Percentiles rank a stretch among this genome's conserved stretches.
These are phyloP conservation scores for Lampris megalopsis DNA, from an alignment of 2,113 vertebrate species.

Conservation along the genomic window DNA sequence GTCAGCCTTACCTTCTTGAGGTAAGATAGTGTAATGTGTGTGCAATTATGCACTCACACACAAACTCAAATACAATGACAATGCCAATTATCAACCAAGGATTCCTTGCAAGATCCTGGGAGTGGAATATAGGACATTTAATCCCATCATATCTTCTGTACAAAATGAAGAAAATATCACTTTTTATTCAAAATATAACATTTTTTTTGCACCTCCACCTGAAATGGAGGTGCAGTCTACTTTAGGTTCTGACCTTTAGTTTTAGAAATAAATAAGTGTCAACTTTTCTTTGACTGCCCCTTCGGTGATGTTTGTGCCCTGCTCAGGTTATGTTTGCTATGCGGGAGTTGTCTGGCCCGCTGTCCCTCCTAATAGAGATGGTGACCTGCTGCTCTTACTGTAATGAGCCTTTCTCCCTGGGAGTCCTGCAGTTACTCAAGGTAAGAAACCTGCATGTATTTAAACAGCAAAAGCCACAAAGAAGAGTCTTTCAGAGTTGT, in stretches of 20 bases:
- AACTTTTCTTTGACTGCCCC: too few relatives aligned
- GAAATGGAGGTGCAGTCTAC: neutral
- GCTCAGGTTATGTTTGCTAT: constrained; percentile 95
- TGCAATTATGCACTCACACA: neutral
- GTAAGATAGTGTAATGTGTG: constrained; percentile 68
- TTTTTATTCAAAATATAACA: too few relatives aligned
- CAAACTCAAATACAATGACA: neutral
- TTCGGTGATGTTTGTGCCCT: neutral
- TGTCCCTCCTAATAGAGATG: constrained; percentile 93
- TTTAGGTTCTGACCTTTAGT: neutral
- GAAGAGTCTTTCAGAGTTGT: too few relatives aligned
- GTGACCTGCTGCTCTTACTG: constrained; percentile 95
- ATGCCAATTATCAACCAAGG: neutral
- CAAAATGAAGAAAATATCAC: neutral
- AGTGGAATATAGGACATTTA: neutral
- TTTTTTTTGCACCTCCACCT: neutral
- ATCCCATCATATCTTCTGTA: neutral
- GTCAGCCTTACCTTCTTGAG: constrained; percentile 95
- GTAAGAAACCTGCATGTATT: constrained; percentile 69
- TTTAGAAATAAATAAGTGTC: neutral
- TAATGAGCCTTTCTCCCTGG: constrained; percentile 94
- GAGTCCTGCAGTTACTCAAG: constrained; percentile 93
- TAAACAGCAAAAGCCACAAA: neutral
- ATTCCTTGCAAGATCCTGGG: neutral
- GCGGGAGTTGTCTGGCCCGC: constrained; percentile 92